Base-by-base conservation (phyloP, 1,140 invertebrate genomes). In the Gonatopus flavifemur region DNA sequence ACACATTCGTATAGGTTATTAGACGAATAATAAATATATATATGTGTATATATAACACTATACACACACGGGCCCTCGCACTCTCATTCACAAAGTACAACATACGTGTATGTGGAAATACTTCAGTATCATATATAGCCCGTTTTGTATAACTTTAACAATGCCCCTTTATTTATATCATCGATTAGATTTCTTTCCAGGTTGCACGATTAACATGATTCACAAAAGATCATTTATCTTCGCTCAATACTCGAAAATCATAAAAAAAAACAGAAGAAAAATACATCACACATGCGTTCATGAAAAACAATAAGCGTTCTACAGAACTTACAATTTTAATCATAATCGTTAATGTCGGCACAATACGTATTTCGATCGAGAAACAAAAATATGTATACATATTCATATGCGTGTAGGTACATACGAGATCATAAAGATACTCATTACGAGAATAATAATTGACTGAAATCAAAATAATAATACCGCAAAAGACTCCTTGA, bases 91-190 rank as follows among this genome's bases (percentile, higher is more conserved):
- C n/a, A n/a, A n/a, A n/a, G n/a, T n/a, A n/a, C n/a, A 45, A 19
- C 51, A 60, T 45, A 60, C 54, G 50, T 50, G 47, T 51, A 55
- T 52, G 52, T 64, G 56, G 49, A 55, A 51, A 66, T 52, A 61
- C 59, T 63, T 54, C n/a, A n/a, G n/a, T n/a, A n/a, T n/a, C n/a
- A 61, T 52, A 55, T 64, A 60, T 57, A 67, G 60, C 58, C 39
- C n/a, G n/a, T n/a, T n/a, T n/a, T 53, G 45, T 59, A 38, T 69
- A 69, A 69, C 67, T 69, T 70, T 66, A 70, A 69, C 68, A 70
- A 70, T 69, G 63, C 65, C 65, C 62, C 64, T 70, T 70, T 69
- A 66, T 70, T 64, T 59, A 51, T 64, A 49, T 64, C 57, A 59
- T 62, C 38, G 47, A 55, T 52, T 42, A 51, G 40, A 36, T 63